Evolutionary conservation across 2,113 vertebrate species (phyloP).

Genomic region (Recurvirostra avosetta): DNA sequence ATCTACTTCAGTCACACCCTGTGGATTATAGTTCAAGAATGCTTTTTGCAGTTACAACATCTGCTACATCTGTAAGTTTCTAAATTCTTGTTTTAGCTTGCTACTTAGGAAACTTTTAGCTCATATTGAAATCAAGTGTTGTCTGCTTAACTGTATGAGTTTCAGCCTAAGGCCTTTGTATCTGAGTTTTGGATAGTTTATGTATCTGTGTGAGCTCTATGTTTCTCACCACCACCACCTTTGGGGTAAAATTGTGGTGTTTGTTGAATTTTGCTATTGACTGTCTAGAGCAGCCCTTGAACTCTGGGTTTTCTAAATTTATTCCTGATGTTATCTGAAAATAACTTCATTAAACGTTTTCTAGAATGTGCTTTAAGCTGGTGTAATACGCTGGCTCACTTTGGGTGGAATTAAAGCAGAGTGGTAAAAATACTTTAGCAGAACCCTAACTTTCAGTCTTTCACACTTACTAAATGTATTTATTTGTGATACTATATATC

Average conservation of each 20-base stretch:
- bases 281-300: not conserved
- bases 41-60: constrained; percentile 82
- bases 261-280: not conserved
- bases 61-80: constrained; percentile 83
- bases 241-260: not conserved
- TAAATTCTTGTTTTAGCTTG: not conserved
- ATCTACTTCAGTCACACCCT: constrained; percentile 84
- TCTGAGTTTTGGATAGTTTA: not conserved
- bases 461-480: not conserved
- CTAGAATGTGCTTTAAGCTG: not conserved
- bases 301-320: not conserved
- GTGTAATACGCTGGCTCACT: not conserved
- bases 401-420: not conserved
- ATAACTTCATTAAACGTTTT: not conserved
- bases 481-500: not conserved
- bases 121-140: not conserved
- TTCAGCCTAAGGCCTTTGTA: not conserved
- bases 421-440: not conserved
- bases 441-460: not conserved
- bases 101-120: not conserved
- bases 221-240: not conserved
- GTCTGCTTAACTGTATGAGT: not conserved
- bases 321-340: not conserved
- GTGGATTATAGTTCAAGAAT: constrained; percentile 80
- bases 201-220: not conserved